Conservation (phyloP, 1,140 invertebrate species). For the Aphelenchoides avenae region DNA sequence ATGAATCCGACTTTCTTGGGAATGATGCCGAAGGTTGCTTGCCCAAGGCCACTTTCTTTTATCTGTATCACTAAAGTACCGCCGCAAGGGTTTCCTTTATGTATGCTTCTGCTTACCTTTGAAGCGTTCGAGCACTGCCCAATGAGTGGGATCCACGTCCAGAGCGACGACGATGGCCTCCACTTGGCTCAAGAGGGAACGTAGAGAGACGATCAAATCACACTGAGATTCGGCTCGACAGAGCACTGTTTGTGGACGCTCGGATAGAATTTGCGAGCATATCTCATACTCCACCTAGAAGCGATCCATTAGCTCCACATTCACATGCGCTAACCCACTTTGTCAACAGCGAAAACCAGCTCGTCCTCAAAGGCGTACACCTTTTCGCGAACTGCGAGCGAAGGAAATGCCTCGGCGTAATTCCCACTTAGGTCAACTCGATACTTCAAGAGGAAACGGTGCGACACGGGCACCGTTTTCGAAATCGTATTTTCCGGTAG, state of each 20-base stretch:
- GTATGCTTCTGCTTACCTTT: constrained; percentile 31
- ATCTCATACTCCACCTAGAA: constrained; percentile 48
- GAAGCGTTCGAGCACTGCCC: constrained; percentile 32
- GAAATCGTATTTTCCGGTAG: constrained; percentile 16
- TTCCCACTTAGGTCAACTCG: constrained; percentile 3
- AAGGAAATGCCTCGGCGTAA: not conserved
- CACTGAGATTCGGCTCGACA: constrained; percentile 46
- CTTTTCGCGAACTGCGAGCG: constrained; percentile 8
- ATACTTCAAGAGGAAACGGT: constrained; percentile 26
- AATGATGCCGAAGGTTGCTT: constrained; percentile 44
- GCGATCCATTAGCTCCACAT: not conserved
- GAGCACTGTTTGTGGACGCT: constrained; percentile 50
- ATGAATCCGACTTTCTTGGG: constrained; percentile 52
- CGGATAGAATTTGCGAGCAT: constrained; percentile 51
- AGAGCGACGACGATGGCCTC: constrained; percentile 44
- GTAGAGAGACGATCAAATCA: constrained; percentile 53
- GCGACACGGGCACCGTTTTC: constrained; percentile 22
- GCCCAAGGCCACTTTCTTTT: constrained; percentile 55
- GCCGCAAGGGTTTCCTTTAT: constrained; percentile 6
- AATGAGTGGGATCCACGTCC: constrained; percentile 38
- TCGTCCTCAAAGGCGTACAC: constrained; percentile 31
- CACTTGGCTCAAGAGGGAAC: constrained; percentile 34
- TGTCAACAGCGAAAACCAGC: constrained; percentile 27
- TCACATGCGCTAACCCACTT: constrained; percentile 17
- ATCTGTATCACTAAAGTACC: constrained; percentile 43